These are phyloP conservation scores for Agelas oroides DNA, from an alignment of 37 sponge, comb jelly and placozoan species.

Conservation along the genomic window DNA sequence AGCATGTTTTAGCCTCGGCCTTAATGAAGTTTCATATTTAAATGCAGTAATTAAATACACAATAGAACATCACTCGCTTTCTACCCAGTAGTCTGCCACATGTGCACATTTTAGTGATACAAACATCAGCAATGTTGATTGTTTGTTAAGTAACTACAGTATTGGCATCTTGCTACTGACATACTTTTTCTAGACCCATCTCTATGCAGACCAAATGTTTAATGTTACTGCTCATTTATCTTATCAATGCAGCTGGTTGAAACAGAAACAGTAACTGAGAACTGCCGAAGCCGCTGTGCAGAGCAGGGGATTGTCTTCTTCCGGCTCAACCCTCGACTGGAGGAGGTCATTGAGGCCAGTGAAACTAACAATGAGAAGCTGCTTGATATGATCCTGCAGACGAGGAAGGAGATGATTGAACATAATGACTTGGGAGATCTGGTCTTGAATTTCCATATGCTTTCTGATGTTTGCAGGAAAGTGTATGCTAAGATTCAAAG, in stretches of 20 bases:
- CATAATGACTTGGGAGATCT: conserved; percentile 16
- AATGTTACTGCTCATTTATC: background rate
- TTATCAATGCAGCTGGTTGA: conserved; percentile 31
- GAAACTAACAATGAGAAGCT: conserved; percentile 42
- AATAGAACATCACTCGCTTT: too few species aligned
- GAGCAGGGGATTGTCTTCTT: conserved; percentile 24
- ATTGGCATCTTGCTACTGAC: background rate
- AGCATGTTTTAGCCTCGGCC: too few species aligned
- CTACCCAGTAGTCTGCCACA: too few species aligned
- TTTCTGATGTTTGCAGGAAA: conserved; percentile 30
- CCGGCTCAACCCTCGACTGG: conserved; percentile 50
- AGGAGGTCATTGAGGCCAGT: conserved; percentile 31
- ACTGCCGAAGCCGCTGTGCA: background rate
- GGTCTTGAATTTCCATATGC: conserved; percentile 14
- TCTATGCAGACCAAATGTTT: too few species aligned
- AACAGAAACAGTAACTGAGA: conserved; percentile 2
- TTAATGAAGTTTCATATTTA: too few species aligned
- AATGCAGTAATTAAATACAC: too few species aligned
- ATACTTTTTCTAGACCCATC: too few species aligned
- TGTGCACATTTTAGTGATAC: too few species aligned
- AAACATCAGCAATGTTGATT: too few species aligned
- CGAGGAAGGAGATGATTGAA: conserved; percentile 28
- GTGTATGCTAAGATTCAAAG: background rate
- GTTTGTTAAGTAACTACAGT: background rate
- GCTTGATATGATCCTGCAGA: conserved; percentile 29